Evolutionary conservation across 2,113 vertebrate species (phyloP), one percentile per base, ranked within the genome.

Genomic region (Sphaerodactylus townsendi): DNA sequence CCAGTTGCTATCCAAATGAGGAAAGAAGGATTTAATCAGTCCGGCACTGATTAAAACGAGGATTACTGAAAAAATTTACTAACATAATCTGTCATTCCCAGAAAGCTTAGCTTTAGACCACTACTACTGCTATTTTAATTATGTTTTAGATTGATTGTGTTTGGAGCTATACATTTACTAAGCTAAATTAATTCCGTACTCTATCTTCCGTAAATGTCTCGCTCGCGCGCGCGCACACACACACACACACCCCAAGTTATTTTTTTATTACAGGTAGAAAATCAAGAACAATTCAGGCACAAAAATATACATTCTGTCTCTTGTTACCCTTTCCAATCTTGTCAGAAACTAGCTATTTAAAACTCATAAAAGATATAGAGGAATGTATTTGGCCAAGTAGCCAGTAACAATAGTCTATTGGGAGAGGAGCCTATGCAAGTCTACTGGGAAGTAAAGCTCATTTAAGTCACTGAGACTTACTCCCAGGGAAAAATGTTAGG

Each of bases 31-130:
- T 85, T 85, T 85, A 85, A 85, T 85, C 83, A 85, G 72, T 69
- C 33, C 83, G 71, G 76, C 76, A 79, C 68, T 84, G 75, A 84
- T 84, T 84, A 85, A 85, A 85, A 72, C 76, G 48, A 44, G 76
- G 83, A 85, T 79, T 85, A 85, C 50, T 79, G 83, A 39, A 85
- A n/a, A 85, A 85, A 85, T 71, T 85, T 85, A 78, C 83, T 46
- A 85, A 62, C 53, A 53, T 71, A 85, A 85, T 85, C 83, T 85
- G 77, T 72, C 53, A 72, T 85, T 85, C 74, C 68, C 83, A 85
- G 76, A 85, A 79, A 79, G 68, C 83, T 85, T 72, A 85, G 66
- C 37, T 79, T 62, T 70, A 71, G 48, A 64, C 75, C 66, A 79
- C 68, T n/a, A 85, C 30, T 33, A 78, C 46, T 17, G 71, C 75